Conservation (phyloP, 2,113 vertebrate genomes). For the Halichoeres trimaculatus region DNA sequence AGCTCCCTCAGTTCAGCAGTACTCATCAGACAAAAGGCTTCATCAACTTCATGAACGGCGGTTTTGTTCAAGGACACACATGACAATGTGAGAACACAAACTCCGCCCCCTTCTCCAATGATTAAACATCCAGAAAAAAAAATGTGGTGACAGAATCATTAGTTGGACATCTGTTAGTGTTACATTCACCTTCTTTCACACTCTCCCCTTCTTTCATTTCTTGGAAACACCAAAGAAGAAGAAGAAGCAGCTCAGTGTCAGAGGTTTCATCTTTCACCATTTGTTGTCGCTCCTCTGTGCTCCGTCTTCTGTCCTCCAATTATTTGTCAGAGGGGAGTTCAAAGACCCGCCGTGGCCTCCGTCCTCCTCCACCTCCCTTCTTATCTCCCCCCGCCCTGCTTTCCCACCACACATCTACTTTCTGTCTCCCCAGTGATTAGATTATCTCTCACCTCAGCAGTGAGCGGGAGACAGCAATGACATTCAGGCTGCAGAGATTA, state of each 20-base stretch:
- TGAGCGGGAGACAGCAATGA: slow-evolving; percentile 21
- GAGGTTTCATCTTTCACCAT: slow-evolving; percentile 8
- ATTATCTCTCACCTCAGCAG: slow-evolving; percentile 45
- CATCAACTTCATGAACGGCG: background rate
- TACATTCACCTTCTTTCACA: background rate
- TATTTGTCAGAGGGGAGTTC: slow-evolving; percentile 41
- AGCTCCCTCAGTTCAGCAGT: too few species aligned
- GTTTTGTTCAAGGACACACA: background rate
- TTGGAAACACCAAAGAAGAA: background rate
- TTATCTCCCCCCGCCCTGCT: slow-evolving; percentile 16
- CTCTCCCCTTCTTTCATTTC: background rate
- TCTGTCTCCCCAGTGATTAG: slow-evolving; percentile 45
- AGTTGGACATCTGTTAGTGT: slow-evolving; percentile 12
- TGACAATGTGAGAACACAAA: too few species aligned
- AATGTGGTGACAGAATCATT: background rate
- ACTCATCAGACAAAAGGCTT: too few species aligned
- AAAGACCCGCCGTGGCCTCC: slow-evolving; percentile 14
- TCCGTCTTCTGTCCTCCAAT: slow-evolving; percentile 22
- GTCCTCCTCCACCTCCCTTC: background rate
- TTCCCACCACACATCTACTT: slow-evolving; percentile 23
- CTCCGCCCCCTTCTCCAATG: background rate
- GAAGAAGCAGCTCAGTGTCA: background rate
- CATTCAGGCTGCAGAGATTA: slow-evolving; percentile 45
- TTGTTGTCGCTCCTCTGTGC: slow-evolving; percentile 12
- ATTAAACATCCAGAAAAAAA: slow-evolving; percentile 23